Conservation (phyloP, 2,797 vertebrate genomes). For the Parambassis ranga region DNA sequence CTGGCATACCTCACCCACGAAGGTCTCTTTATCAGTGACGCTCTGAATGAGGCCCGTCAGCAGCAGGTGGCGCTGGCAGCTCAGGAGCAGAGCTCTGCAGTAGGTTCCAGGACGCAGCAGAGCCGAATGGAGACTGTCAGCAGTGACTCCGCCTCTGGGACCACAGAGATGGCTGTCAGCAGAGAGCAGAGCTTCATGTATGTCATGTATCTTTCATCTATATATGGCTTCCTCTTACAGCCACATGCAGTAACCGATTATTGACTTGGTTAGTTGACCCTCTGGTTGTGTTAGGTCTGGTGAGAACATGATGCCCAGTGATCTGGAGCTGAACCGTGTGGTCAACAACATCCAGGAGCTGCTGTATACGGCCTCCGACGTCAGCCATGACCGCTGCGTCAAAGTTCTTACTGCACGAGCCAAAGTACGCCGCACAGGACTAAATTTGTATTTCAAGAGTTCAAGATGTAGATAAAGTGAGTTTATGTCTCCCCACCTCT, state of each 20-base stretch:
- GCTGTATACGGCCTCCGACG: slow-evolving; percentile 87
- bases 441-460: too few relatives aligned
- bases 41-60: slow-evolving; percentile 82
- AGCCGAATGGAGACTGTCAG: slow-evolving; percentile 75
- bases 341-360: slow-evolving; percentile 89
- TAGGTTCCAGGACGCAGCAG: slow-evolving; percentile 17
- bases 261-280: background rate
- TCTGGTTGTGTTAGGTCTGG: slow-evolving; percentile 72
- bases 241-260: too few relatives aligned
- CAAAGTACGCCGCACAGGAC: slow-evolving; percentile 78
- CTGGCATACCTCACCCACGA: slow-evolving; percentile 95
- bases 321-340: slow-evolving; percentile 89
- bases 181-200: slow-evolving; percentile 88
- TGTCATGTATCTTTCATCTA: too few relatives aligned
- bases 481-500: accelerated
- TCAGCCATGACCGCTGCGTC: slow-evolving; percentile 94
- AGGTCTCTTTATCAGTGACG: slow-evolving; percentile 95
- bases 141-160: slow-evolving; percentile 82
- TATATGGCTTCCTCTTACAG: too few relatives aligned
- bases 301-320: slow-evolving; percentile 90
- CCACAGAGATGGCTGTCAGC: slow-evolving; percentile 85
- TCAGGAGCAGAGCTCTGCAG: slow-evolving; percentile 48
- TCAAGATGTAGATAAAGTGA: background rate
- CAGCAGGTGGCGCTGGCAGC: slow-evolving; percentile 17
- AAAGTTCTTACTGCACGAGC: slow-evolving; percentile 93